These are phyloP conservation scores for Neuroterus valhalla DNA, from an alignment of 1,140 invertebrate genomes.

Conservation along the genomic window DNA sequence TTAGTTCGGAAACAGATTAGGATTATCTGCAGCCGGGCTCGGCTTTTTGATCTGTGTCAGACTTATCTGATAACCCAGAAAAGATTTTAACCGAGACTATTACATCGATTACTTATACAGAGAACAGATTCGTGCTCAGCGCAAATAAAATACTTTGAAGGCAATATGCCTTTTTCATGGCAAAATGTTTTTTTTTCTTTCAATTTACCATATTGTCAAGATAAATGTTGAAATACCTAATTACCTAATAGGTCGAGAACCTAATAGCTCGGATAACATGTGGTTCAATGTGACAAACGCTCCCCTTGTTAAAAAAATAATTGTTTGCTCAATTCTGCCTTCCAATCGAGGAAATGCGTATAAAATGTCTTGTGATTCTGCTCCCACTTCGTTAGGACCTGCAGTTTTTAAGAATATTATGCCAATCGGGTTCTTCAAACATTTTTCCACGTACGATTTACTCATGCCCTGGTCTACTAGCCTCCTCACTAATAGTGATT, in stretches of 20 bases:
- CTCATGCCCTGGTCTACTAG: constrained; percentile 75
- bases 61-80: no score
- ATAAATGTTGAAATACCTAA: constrained; percentile 24
- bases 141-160: no score
- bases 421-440: constrained; percentile 77
- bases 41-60: no score
- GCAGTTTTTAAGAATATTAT: constrained; percentile 79
- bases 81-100: no score
- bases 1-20: no score
- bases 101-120: no score
- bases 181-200: background rate
- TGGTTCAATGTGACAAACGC: constrained; percentile 83
- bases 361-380: constrained; percentile 80
- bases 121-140: no score
- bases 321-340: constrained; percentile 74
- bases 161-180: no score
- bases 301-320: constrained; percentile 78
- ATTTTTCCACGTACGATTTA: constrained; percentile 73
- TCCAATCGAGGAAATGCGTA: constrained; percentile 81
- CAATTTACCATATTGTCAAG: background rate
- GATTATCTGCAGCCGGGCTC: no score
- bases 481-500: constrained; percentile 75
- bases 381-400: constrained; percentile 77
- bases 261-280: constrained; percentile 79
- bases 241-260: constrained; percentile 74